phyloP scores from a whole-genome alignment of 2,797 vertebrate genomes.

The Oreortyx pictus region DNA sequence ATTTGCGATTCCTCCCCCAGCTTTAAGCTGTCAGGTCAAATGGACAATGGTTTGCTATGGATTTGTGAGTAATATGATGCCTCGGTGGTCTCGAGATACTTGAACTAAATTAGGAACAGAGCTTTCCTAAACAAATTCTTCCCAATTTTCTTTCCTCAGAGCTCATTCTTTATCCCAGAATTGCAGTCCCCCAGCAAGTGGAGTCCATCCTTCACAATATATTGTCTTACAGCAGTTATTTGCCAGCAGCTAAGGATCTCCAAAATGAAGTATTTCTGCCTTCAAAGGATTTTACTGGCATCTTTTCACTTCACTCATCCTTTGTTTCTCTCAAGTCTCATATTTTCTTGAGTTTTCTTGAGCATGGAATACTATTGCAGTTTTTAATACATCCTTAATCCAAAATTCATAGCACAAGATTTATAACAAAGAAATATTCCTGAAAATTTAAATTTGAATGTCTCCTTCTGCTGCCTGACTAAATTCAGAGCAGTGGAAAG shows the following conservation, averaged over 20 bases:
- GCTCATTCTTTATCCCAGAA: neutral
- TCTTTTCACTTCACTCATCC: neutral
- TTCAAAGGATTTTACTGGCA: neutral
- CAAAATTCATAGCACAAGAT: neutral
- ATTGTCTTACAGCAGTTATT: neutral
- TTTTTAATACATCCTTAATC: neutral
- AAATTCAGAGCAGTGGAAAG: neutral
- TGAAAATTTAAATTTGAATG: neutral
- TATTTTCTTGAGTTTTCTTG: neutral
- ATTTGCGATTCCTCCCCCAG: neutral
- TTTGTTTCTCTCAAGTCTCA: neutral
- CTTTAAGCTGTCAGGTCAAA: neutral
- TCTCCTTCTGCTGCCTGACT: neutral
- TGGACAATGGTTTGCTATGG: neutral
- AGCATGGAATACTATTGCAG: neutral
- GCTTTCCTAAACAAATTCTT: neutral
- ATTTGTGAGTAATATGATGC: neutral
- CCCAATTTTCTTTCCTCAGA: neutral
- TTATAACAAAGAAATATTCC: neutral
- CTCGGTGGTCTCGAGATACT: neutral
- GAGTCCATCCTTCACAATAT: neutral
- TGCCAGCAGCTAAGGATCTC: neutral
- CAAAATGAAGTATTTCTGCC: fast-evolving
- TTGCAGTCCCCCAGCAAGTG: neutral
- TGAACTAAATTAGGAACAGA: neutral